Conservation (phyloP, 2,113 vertebrate species). For the Lonchura striata region DNA sequence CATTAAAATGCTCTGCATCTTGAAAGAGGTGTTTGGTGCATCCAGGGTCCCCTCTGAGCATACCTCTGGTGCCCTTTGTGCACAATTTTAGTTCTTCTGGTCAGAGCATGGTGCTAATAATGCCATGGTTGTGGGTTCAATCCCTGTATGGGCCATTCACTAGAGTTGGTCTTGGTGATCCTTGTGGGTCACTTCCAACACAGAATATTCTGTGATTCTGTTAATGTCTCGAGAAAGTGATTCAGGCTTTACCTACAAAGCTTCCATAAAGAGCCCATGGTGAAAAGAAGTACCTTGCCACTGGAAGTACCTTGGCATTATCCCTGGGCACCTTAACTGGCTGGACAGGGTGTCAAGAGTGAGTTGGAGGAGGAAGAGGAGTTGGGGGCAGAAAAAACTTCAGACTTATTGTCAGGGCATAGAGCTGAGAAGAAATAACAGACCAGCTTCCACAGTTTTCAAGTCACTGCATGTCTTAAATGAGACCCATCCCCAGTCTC, state of each 20-base stretch:
- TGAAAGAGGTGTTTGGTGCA: neutral
- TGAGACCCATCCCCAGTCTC: neutral
- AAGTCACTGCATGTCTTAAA: neutral
- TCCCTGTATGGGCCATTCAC: neutral
- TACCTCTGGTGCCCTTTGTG: neutral
- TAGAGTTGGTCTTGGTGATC: neutral
- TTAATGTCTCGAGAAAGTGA: neutral
- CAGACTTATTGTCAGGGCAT: neutral
- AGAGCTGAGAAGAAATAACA: neutral
- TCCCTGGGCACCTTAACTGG: neutral
- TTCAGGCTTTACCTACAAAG: neutral
- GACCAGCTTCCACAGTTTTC: neutral
- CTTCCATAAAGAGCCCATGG: neutral
- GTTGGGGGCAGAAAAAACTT: neutral
- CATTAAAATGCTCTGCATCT: neutral
- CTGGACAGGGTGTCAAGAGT: neutral
- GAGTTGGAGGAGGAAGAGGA: neutral
- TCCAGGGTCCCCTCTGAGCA: neutral
- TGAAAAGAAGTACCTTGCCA: neutral
- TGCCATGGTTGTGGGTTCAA: neutral
- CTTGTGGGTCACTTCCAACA: neutral
- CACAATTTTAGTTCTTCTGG: neutral
- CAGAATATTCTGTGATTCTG: neutral
- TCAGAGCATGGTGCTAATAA: neutral
- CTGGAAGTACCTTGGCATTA: neutral